phyloP scores from a whole-genome alignment of 2,797 vertebrate species.

The Urocyon cinereoargenteus region DNA sequence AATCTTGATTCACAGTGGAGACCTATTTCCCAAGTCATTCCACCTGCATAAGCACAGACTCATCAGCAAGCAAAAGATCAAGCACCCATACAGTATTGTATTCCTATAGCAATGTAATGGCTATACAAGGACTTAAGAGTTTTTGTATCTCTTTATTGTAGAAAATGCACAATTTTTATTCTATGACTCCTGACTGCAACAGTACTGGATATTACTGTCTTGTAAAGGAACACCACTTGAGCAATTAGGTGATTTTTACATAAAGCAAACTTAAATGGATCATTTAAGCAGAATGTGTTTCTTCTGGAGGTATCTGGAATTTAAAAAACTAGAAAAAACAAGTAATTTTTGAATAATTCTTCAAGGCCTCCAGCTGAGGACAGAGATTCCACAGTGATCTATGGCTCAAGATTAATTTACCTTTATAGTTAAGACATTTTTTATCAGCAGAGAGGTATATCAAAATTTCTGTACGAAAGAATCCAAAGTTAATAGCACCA shows the following conservation, averaged over 20 bases:
- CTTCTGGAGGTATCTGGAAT: neutral
- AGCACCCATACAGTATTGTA: neutral
- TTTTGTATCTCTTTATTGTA: neutral
- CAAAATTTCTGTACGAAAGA: neutral
- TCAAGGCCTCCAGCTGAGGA: neutral
- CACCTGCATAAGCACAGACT: constrained; percentile 6
- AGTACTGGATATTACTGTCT: neutral
- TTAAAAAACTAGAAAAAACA: neutral
- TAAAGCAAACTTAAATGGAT: constrained; percentile 56
- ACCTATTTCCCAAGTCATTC: neutral
- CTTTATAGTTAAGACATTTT: neutral
- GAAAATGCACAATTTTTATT: constrained; percentile 12
- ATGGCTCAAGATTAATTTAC: neutral
- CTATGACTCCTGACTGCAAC: neutral
- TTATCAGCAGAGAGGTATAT: neutral
- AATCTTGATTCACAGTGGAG: neutral
- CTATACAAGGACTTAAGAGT: neutral
- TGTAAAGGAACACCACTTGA: constrained; percentile 15
- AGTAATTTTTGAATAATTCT: neutral
- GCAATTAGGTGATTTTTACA: neutral
- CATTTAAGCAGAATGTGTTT: neutral
- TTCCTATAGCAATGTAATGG: neutral
- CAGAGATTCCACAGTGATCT: neutral
- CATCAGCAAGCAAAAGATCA: neutral
- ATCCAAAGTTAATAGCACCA: constrained; percentile 4